Conservation (phyloP, 1,140 invertebrate genomes). For the Tachypleus tridentatus region DNA sequence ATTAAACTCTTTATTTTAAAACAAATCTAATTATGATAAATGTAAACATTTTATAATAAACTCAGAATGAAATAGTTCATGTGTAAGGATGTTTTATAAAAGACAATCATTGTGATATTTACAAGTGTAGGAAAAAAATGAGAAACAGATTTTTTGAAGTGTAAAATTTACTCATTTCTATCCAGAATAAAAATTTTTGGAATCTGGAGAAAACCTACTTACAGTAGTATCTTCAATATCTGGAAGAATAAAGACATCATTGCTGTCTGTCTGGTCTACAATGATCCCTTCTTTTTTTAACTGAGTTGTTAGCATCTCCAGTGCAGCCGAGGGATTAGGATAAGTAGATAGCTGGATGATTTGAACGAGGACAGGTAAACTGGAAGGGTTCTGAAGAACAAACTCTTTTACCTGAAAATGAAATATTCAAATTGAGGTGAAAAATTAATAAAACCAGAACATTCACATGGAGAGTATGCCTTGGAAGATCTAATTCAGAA, state of each 20-base stretch:
- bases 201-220: slow-evolving; percentile 5
- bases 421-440: slow-evolving; percentile 5
- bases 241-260: slow-evolving; percentile 37
- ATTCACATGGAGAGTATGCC: too few relatives aligned
- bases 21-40: too few relatives aligned
- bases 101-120: too few relatives aligned
- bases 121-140: too few relatives aligned
- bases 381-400: slow-evolving; percentile 41
- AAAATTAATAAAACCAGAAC: too few relatives aligned
- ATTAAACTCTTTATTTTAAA: too few relatives aligned
- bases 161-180: too few relatives aligned
- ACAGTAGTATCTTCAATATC: slow-evolving; percentile 37
- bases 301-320: slow-evolving; percentile 31
- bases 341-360: slow-evolving; percentile 40
- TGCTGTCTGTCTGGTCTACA: slow-evolving; percentile 26
- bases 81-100: too few relatives aligned
- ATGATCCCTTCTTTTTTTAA: slow-evolving; percentile 5
- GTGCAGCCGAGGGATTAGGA: slow-evolving; percentile 38
- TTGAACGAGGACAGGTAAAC: slow-evolving; percentile 39
- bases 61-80: too few relatives aligned
- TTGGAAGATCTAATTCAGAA: too few relatives aligned
- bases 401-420: slow-evolving; percentile 38
- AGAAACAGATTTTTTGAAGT: too few relatives aligned
- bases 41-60: too few relatives aligned
- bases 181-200: background rate